Base-by-base conservation (phyloP, 1,140 invertebrate genomes). In the Physella acuta region DNA sequence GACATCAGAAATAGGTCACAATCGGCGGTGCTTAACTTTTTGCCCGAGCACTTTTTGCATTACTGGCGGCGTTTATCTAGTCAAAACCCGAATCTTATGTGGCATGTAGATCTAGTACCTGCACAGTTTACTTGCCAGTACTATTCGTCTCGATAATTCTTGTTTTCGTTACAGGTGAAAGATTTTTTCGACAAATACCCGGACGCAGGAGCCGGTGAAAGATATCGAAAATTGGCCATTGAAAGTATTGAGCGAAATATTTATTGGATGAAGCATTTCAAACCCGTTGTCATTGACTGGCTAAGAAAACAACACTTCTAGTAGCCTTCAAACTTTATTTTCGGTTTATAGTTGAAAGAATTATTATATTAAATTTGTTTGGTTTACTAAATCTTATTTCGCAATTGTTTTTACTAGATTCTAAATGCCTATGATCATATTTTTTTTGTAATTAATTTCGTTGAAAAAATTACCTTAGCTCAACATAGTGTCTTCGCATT, bases 221-320 rank as follows among this genome's bases (percentile, higher is more conserved):
- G 88, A n/a, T 89, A 89, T 0, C 86, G 94, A 49, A 82, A 87
- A 31, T 88, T 90, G 73, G 92, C 93, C 0, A 75, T 94, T 1
- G 93, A 94, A 82, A 90, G 84, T 17, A 91, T 95, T 0, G 82
- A 88, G 28, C 90, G 90, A 75, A 95, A 95, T 78, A 94, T 95
- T 4, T 89, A 89, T 62, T 95, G 94, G 94, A 79, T 82, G 73
- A 70, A 77, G n/a, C 74, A 51, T 14, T 73, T 79, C 60, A 68
- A 76, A 60, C 33, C 72, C 24, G 68, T 44, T 8, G 76, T 84
- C 51, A 68, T 72, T 20, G 37, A 75, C 3, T 83, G 78, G 78
- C 59, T 84, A 36, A 34, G 34, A 26, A 33, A 66, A n/a, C n/a
- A n/a, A n/a, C n/a, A n/a, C n/a, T n/a, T n/a, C n/a, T n/a, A n/a